Evolutionary conservation across 1,140 invertebrate species (phyloP).

Genomic region (Aethina tumida): DNA sequence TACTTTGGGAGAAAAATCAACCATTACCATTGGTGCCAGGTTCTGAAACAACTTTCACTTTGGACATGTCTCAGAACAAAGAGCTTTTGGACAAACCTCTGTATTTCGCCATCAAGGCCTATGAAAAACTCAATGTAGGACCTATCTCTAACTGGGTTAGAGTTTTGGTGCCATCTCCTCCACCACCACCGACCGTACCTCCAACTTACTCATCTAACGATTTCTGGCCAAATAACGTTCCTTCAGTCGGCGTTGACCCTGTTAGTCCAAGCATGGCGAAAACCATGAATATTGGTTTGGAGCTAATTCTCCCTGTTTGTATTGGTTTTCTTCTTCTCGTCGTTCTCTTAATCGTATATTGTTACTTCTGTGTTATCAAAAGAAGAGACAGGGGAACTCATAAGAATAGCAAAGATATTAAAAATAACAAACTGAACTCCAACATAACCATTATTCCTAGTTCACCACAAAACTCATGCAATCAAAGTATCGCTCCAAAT

Average conservation of each 20-base stretch:
- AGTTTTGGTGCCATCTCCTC: constrained; percentile 40
- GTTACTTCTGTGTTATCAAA: constrained; percentile 38
- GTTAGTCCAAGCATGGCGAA: constrained; percentile 24
- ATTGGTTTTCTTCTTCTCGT: constrained; percentile 37
- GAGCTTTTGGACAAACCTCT: constrained; percentile 37
- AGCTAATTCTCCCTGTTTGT: constrained; percentile 36
- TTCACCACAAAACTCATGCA: constrained; percentile 23
- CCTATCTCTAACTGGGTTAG: constrained; percentile 47
- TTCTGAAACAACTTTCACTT: constrained; percentile 36
- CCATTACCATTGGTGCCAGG: constrained; percentile 36
- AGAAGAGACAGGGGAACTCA: constrained; percentile 23
- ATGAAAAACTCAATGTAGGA: constrained; percentile 31
- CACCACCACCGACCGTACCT: constrained; percentile 37
- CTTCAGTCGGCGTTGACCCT: constrained; percentile 23
- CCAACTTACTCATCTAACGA: constrained; percentile 31
- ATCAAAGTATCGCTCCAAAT: constrained; percentile 25
- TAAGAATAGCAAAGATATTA: constrained; percentile 25
- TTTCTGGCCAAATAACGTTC: constrained; percentile 30
- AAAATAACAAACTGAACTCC: constrained; percentile 31
- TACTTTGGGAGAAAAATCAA: constrained; percentile 31
- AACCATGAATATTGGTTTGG: constrained; percentile 31
- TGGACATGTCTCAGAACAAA: constrained; percentile 38
- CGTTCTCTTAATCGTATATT: constrained; percentile 36
- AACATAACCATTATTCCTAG: constrained; percentile 35
- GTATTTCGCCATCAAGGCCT: constrained; percentile 44